These are phyloP conservation scores for Holcopasites calliopsidis DNA, from an alignment of 1,140 invertebrate genomes.

Conservation along the genomic window DNA sequence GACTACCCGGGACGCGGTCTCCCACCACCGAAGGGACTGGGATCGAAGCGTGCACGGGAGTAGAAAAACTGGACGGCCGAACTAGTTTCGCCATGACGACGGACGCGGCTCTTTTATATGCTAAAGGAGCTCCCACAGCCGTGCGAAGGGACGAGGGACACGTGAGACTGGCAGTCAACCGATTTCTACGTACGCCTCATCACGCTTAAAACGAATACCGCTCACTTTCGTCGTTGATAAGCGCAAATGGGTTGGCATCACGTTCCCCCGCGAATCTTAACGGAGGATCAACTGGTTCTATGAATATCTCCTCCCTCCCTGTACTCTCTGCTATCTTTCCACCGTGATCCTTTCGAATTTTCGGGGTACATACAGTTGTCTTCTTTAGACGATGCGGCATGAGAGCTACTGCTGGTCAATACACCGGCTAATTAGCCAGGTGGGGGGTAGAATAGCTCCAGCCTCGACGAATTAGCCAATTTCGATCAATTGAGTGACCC, in stretches of 20 bases:
- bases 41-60: conserved; percentile 55
- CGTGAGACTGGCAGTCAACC: conserved; percentile 31
- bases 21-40: conserved; percentile 23
- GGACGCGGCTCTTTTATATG: conserved; percentile 42
- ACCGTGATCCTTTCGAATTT: no score
- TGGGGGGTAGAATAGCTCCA: conserved; percentile 33
- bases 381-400: neutral
- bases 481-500: conserved; percentile 57
- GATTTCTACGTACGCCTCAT: neutral
- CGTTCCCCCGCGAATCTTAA: conserved; percentile 15
- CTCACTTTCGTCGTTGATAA: conserved; percentile 38
- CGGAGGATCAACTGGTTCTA: neutral
- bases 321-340: no score
- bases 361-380: no score
- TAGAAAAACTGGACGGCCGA: conserved; percentile 71
- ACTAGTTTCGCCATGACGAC: conserved; percentile 69
- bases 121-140: conserved; percentile 41
- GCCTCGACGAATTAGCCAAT: conserved; percentile 56
- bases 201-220: conserved; percentile 28
- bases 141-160: conserved; percentile 12
- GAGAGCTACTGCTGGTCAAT: conserved; percentile 11
- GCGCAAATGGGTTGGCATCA: conserved; percentile 15
- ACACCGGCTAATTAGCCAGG: conserved; percentile 39
- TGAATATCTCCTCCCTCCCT: neutral
- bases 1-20: conserved; percentile 50